Percentiles rank a stretch among this genome's conserved stretches.
Conservation (phyloP, 1,140 invertebrate species). For the Pachyrhynchus sulphureomaculatus region DNA sequence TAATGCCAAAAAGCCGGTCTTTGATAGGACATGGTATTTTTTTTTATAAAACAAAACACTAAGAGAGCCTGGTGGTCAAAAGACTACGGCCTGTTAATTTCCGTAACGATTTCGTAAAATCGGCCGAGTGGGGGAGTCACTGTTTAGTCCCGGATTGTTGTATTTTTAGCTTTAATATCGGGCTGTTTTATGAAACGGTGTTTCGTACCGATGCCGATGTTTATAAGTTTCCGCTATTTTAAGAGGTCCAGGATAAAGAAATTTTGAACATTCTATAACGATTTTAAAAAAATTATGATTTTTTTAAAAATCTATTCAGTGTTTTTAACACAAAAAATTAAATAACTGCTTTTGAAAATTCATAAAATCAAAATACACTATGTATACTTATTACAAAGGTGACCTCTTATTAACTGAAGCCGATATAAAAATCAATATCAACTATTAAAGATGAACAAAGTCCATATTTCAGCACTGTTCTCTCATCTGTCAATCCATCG, state of each 20-base stretch:
- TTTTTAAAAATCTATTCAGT: too few species aligned
- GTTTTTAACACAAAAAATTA: too few species aligned
- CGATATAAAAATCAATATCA: too few species aligned
- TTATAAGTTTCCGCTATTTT: background rate
- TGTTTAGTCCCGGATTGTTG: background rate
- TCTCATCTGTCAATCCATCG: too few species aligned
- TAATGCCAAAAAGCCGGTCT: constrained; percentile 61
- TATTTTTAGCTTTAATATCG: constrained; percentile 22
- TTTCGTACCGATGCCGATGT: too few species aligned
- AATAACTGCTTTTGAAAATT: too few species aligned
- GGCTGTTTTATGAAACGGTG: background rate
- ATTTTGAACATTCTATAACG: background rate
- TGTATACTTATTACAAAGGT: too few species aligned
- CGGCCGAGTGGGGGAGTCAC: constrained; percentile 19
- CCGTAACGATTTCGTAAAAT: constrained; percentile 28
- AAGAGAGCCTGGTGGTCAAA: constrained; percentile 19
- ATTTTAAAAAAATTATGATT: too few species aligned
- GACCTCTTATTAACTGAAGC: too few species aligned
- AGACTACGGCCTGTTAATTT: constrained; percentile 11
- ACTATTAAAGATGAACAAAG: too few species aligned
- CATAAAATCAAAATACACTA: too few species aligned
- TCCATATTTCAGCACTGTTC: too few species aligned
- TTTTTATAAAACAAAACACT: constrained; percentile 31
- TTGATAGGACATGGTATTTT: constrained; percentile 54
- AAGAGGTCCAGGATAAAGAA: background rate